Percentiles rank a stretch among this genome's conserved stretches.
Conservation (phyloP, 1,140 invertebrate genomes). For the Argopecten irradians region DNA sequence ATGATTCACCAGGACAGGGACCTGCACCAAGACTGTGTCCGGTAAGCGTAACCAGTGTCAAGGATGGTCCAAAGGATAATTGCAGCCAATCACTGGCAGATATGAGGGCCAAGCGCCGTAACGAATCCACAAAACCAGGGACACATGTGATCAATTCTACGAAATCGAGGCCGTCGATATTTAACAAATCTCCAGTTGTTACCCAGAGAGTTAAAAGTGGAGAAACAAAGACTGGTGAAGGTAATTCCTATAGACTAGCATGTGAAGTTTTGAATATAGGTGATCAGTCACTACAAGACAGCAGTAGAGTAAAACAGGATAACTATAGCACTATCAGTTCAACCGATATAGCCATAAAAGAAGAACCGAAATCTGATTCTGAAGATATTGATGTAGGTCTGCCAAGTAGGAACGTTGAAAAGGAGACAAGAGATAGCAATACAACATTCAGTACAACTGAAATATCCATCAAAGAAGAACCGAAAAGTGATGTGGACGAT, state of each 20-base stretch:
- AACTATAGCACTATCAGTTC: too few species aligned
- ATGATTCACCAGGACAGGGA: too few species aligned
- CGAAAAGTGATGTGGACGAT: background rate
- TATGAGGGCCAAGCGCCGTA: background rate
- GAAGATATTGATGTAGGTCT: too few species aligned
- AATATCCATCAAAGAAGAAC: background rate
- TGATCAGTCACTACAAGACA: background rate
- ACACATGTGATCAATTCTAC: background rate
- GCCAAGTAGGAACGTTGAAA: too few species aligned
- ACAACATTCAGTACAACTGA: too few species aligned
- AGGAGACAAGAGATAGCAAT: too few species aligned
- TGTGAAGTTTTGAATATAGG: background rate
- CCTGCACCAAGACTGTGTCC: too few species aligned
- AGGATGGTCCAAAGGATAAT: background rate
- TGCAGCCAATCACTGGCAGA: background rate
- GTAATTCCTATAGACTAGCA: background rate
- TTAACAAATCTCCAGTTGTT: background rate
- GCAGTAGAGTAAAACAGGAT: too few species aligned
- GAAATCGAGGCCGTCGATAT: background rate
- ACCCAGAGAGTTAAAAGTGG: background rate
- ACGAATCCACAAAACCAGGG: background rate
- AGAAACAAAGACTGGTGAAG: background rate
- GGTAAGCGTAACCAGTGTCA: background rate
- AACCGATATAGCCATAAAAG: too few species aligned
- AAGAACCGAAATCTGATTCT: too few species aligned